These are phyloP conservation scores for Thamnophis sirtalis DNA, from an alignment of 2,113 vertebrate genomes.

Conservation along the genomic window DNA sequence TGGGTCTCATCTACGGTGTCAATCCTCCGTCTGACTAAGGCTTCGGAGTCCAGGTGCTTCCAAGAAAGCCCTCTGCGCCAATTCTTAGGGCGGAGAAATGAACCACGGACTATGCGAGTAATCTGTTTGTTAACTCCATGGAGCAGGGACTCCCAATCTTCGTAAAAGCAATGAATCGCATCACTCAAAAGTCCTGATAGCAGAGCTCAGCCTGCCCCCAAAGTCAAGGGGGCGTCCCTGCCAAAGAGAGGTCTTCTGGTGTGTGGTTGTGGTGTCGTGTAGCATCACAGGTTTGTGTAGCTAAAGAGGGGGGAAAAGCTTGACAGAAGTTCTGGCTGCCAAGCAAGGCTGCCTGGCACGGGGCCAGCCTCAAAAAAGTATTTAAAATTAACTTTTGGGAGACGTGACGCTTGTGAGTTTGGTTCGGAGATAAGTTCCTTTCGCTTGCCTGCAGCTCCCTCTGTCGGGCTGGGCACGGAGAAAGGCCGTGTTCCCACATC, in stretches of 20 bases:
- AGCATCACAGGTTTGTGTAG: background rate
- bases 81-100: background rate
- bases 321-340: accelerated
- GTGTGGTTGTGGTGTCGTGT: background rate
- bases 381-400: background rate
- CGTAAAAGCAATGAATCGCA: background rate
- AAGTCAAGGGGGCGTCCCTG: slow-evolving; percentile 35
- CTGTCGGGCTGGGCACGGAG: slow-evolving; percentile 48
- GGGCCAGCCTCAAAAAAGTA: accelerated
- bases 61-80: accelerated
- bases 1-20: slow-evolving; percentile 2
- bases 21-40: background rate
- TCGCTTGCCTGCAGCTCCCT: slow-evolving; percentile 47
- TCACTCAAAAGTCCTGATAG: slow-evolving; percentile 5
- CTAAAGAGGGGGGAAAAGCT: background rate
- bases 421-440: accelerated
- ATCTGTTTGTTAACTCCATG: background rate
- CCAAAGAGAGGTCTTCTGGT: slow-evolving; percentile 39
- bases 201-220: slow-evolving; percentile 28
- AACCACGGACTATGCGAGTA: background rate
- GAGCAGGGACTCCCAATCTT: background rate
- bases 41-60: background rate
- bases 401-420: background rate
- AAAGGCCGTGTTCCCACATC: background rate
- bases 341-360: background rate